A percentile compares a stretch with the other conserved stretches of the same genome.
Conservation (phyloP, 2,113 vertebrate genomes). For the Notiomystis cincta region DNA sequence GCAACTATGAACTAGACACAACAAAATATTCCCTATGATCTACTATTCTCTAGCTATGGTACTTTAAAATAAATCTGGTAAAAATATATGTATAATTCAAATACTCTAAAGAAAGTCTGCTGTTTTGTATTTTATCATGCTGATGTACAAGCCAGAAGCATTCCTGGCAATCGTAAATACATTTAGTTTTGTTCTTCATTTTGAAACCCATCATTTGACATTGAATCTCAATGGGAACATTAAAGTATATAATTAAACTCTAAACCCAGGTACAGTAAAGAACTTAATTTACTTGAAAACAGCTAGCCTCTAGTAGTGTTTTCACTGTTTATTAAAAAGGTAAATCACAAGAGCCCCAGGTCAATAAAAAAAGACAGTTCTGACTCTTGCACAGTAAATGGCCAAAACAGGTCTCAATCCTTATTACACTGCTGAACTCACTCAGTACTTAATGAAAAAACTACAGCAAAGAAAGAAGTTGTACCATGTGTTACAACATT, state of each 20-base stretch:
- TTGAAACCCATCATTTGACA: neutral
- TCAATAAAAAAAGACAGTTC: neutral
- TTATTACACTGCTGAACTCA: neutral
- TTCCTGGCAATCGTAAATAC: neutral
- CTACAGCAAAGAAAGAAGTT: neutral
- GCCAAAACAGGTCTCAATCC: neutral
- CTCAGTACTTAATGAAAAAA: neutral
- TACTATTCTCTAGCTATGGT: neutral
- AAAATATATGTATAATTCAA: neutral
- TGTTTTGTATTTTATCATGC: neutral
- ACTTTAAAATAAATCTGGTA: neutral
- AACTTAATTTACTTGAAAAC: slow-evolving; percentile 5
- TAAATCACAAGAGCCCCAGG: neutral
- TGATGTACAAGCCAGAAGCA: neutral
- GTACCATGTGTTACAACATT: neutral
- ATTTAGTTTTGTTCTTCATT: neutral
- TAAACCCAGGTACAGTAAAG: neutral
- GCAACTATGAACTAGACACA: neutral
- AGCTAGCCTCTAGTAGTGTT: neutral
- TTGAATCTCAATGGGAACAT: neutral
- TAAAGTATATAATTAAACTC: neutral
- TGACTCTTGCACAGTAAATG: neutral
- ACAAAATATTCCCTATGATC: neutral
- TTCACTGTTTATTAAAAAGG: slow-evolving; percentile 35
- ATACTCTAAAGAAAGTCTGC: neutral